A percentile compares a stretch with the other conserved stretches of the same genome.
Evolutionary conservation across 2,113 vertebrate genomes (phyloP).

Genomic region (Echinops telfairi): DNA sequence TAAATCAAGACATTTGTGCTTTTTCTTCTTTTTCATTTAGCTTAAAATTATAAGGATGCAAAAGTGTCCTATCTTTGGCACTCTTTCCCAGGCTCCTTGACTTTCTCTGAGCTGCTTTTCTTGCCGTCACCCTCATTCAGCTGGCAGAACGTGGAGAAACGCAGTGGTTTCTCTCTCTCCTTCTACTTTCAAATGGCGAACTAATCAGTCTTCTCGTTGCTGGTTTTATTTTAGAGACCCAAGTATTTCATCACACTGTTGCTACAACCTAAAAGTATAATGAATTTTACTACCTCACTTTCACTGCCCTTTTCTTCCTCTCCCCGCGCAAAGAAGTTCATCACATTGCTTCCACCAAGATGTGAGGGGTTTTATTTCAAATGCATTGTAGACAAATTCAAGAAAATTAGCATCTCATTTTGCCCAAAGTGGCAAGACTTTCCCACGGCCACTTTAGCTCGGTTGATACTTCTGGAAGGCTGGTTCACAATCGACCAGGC

Average conservation of each 20-base stretch:
- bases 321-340: slow-evolving; percentile 26
- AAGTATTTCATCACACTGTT: not conserved
- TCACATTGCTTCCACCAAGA: slow-evolving; percentile 32
- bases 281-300: slow-evolving; percentile 49
- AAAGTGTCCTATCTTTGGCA: slow-evolving; percentile 7
- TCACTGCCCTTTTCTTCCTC: not conserved
- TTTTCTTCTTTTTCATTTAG: slow-evolving; percentile 46
- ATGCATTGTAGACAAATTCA: slow-evolving; percentile 32
- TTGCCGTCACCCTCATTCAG: not conserved
- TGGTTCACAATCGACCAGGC: not conserved
- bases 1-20: slow-evolving; percentile 7
- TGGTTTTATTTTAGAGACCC: not conserved
- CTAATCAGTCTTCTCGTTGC: not conserved
- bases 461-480: slow-evolving; percentile 10
- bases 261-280: slow-evolving; percentile 4
- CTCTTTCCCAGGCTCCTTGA: not conserved
- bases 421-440: slow-evolving; percentile 12
- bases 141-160: not conserved
- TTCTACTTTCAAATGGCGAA: slow-evolving; percentile 20
- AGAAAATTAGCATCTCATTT: slow-evolving; percentile 31
- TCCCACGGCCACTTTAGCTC: slow-evolving; percentile 38
- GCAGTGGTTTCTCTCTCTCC: not conserved
- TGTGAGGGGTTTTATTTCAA: slow-evolving; percentile 42
- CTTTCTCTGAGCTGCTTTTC: slow-evolving; percentile 40
- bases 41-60: slow-evolving; percentile 27